These are phyloP conservation scores for Marasmarcha lunaedactyla DNA, from an alignment of 2,888 invertebrate species.

Conservation along the genomic window DNA sequence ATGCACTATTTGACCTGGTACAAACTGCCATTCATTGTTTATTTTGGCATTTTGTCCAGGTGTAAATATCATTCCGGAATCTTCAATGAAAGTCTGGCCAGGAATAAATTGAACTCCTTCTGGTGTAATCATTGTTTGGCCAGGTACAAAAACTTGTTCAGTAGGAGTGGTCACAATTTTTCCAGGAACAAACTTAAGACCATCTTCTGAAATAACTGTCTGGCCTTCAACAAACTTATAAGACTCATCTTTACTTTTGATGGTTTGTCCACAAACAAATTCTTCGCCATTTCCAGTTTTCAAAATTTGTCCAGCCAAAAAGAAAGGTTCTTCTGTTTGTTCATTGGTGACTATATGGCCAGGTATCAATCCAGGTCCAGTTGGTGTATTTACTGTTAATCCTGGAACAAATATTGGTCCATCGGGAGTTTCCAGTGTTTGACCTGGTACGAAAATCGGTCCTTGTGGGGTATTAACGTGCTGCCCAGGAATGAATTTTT, in stretches of 20 bases:
- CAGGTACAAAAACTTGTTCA: slow-evolving; percentile 70
- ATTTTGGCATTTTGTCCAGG: slow-evolving; percentile 73
- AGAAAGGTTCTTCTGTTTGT: slow-evolving; percentile 70
- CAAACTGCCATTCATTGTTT: slow-evolving; percentile 71
- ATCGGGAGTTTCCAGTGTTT: slow-evolving; percentile 76
- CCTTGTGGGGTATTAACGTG: slow-evolving; percentile 78
- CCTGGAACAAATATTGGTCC: slow-evolving; percentile 81
- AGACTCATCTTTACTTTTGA: slow-evolving; percentile 66
- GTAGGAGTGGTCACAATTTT: slow-evolving; percentile 58
- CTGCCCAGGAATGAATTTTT: slow-evolving; percentile 79
- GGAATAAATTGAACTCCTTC: slow-evolving; percentile 74
- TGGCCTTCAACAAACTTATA: slow-evolving; percentile 73
- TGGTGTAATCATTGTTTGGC: slow-evolving; percentile 71
- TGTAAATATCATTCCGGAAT: slow-evolving; percentile 64
- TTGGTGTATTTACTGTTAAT: slow-evolving; percentile 75
- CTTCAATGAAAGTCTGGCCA: slow-evolving; percentile 71
- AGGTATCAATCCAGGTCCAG: slow-evolving; percentile 77
- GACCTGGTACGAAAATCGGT: slow-evolving; percentile 80
- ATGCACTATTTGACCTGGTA: slow-evolving; percentile 73
- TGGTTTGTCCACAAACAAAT: slow-evolving; percentile 75
- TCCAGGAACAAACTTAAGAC: slow-evolving; percentile 73
- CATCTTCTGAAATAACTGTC: slow-evolving; percentile 72
- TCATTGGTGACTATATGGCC: slow-evolving; percentile 76
- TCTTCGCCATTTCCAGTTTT: slow-evolving; percentile 67
- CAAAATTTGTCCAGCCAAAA: slow-evolving; percentile 77